Percentiles rank a stretch among this genome's conserved stretches.
These are phyloP conservation scores for Dasypus novemcinctus DNA, from an alignment of 2,113 vertebrate genomes.

Conservation along the genomic window DNA sequence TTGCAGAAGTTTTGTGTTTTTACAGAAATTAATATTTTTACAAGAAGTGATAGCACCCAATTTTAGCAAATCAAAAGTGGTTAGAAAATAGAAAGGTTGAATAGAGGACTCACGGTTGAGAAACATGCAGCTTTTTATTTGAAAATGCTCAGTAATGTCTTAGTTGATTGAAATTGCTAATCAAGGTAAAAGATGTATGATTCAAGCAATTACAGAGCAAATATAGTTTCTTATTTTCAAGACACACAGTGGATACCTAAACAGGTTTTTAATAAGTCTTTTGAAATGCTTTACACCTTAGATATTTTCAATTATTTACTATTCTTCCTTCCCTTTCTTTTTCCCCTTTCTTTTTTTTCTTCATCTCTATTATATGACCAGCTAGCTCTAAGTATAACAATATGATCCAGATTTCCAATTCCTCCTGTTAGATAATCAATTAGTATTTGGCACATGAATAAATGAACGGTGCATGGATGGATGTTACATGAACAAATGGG, in stretches of 20 bases:
- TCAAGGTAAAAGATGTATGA: slow-evolving; percentile 73
- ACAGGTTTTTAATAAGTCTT: slow-evolving; percentile 58
- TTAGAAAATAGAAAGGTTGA: slow-evolving; percentile 66
- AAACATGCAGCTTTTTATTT: slow-evolving; percentile 68
- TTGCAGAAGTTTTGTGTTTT: not conserved
- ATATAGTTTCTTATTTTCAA: slow-evolving; percentile 66
- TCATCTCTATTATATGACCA: not conserved
- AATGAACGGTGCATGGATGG: not conserved
- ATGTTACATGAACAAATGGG: not conserved
- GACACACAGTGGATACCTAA: slow-evolving; percentile 47
- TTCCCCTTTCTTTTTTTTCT: not conserved
- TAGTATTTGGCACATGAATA: not conserved
- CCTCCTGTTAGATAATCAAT: not conserved
- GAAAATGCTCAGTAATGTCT: slow-evolving; percentile 67
- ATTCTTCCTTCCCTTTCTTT: not conserved
- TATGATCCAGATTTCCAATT: not conserved
- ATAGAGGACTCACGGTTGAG: slow-evolving; percentile 61
- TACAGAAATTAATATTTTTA: slow-evolving; percentile 38
- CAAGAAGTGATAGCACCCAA: not conserved
- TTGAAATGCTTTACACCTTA: slow-evolving; percentile 33
- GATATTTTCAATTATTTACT: slow-evolving; percentile 25
- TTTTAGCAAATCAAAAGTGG: slow-evolving; percentile 25
- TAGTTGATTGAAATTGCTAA: slow-evolving; percentile 78
- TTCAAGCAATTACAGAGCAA: slow-evolving; percentile 72
- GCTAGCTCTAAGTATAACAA: not conserved